Evolutionary conservation across 2,113 vertebrate genomes (phyloP), one percentile per base, ranked within the genome.

Genomic region (Myotis brandtii): DNA sequence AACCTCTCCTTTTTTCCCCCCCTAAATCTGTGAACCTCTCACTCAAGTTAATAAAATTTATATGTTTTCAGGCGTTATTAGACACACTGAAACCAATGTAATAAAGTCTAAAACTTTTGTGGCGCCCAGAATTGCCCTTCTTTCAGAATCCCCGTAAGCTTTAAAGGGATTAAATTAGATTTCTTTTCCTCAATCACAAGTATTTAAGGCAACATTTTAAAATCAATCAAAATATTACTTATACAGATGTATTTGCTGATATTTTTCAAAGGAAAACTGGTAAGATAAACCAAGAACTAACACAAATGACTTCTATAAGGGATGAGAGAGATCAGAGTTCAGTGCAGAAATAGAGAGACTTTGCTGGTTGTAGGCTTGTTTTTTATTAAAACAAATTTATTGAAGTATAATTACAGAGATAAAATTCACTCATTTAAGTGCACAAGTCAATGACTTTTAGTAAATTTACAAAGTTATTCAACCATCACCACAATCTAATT

Each of bases 191-290:
- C 3, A 20, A 54, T 79, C 5, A 34, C 23, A 4, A n/a, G 9
- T 16, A 56, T 40, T 91, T 30, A 84, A 91, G 79, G n/a, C 32
- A 75, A 73, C 67, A 76, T 92, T 50, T 83, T 20, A 46, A 92
- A 92, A 54, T 76, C 54, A 43, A 48, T 76, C 67, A 66, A 82
- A 46, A 67, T 40, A 81, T 81, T 70, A 43, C 77, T 88, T 62
- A 43, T 84, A 14, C 20, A 14, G 32, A 23, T 43, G 18, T 89
- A n/a, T 64, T 86, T 85, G 59, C 34, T 64, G 48, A 27, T 75
- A 23, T 89, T 52, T 84, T 21, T 54, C 54, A 50, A 85, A 86
- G 40, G 17, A 37, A 89, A 86, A 59, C 21, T 66, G n/a, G 23
- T 50, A 59, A 80, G 25, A 62, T 62, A 62, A 54, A 59, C 0